A percentile compares a stretch with the other conserved stretches of the same genome.
These are phyloP conservation scores for Heliothis peltigera DNA, from an alignment of 2,888 invertebrate genomes.

Conservation along the genomic window DNA sequence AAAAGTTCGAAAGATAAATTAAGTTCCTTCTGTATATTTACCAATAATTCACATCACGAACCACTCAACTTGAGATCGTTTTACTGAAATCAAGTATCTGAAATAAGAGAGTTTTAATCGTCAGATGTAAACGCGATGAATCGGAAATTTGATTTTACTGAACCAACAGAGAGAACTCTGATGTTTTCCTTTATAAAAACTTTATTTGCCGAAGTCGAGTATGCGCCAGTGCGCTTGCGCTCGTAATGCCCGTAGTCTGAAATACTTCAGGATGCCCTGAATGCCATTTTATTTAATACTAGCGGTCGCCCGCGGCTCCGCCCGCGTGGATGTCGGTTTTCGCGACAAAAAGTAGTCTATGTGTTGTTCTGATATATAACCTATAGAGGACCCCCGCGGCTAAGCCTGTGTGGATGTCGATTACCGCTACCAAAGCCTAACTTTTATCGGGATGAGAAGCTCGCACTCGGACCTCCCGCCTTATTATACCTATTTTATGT, in stretches of 20 bases:
- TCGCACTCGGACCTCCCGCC: too few species aligned
- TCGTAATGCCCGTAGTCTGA: neutral
- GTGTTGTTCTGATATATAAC: too few species aligned
- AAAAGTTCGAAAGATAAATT: neutral
- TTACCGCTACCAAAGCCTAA: too few species aligned
- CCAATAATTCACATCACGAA: slow-evolving; percentile 8
- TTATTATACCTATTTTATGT: too few species aligned
- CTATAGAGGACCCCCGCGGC: too few species aligned
- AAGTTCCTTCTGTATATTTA: neutral
- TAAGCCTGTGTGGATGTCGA: too few species aligned
- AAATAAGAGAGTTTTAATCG: slow-evolving; percentile 31
- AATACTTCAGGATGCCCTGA: neutral
- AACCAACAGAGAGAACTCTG: slow-evolving; percentile 1
- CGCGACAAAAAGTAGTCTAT: too few species aligned
- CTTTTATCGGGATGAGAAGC: too few species aligned
- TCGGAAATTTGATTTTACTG: slow-evolving; percentile 36
- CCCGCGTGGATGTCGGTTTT: too few species aligned
- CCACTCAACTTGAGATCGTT: slow-evolving; percentile 13
- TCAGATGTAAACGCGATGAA: slow-evolving; percentile 34
- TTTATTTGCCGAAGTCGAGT: slow-evolving; percentile 8
- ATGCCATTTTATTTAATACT: neutral
- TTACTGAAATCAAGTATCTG: slow-evolving; percentile 20
- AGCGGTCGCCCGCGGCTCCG: too few species aligned
- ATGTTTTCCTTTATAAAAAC: slow-evolving; percentile 24
- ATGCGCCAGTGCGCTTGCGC: neutral